Conservation (phyloP, 2,888 invertebrate species). For the Antitype chi region DNA sequence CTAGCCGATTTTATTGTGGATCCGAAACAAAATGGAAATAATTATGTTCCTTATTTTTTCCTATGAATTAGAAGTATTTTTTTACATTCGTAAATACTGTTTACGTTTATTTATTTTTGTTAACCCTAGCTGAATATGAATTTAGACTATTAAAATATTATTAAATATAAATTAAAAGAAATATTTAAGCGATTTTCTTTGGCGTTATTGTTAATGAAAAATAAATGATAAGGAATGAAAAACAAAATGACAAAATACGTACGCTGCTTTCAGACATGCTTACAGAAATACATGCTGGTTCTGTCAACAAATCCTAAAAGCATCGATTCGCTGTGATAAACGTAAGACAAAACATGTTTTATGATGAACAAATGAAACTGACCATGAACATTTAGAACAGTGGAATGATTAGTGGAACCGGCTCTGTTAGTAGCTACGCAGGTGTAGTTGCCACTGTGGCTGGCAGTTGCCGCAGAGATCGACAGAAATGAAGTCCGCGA, state of each 20-base stretch:
- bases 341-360: slow-evolving; percentile 55
- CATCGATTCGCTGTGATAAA: slow-evolving; percentile 74
- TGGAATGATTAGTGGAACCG: slow-evolving; percentile 92
- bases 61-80: background rate
- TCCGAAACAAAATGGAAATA: slow-evolving; percentile 13
- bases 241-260: slow-evolving; percentile 73
- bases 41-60: background rate
- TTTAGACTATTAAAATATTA: too few relatives aligned
- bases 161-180: background rate
- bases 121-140: slow-evolving; percentile 4
- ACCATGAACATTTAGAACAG: slow-evolving; percentile 91
- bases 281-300: slow-evolving; percentile 86
- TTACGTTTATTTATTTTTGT: background rate
- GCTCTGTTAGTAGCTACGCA: slow-evolving; percentile 94
- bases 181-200: slow-evolving; percentile 3
- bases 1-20: background rate
- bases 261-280: slow-evolving; percentile 76
- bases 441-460: slow-evolving; percentile 94
- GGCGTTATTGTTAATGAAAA: slow-evolving; percentile 55
- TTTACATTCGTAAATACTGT: background rate
- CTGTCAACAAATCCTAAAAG: slow-evolving; percentile 76
- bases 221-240: slow-evolving; percentile 58
- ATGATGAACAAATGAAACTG: slow-evolving; percentile 83
- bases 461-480: slow-evolving; percentile 92
- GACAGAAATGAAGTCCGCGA: slow-evolving; percentile 93